Evolutionary conservation across 2,113 vertebrate species (phyloP).

Genomic region (Elephas maximus): DNA sequence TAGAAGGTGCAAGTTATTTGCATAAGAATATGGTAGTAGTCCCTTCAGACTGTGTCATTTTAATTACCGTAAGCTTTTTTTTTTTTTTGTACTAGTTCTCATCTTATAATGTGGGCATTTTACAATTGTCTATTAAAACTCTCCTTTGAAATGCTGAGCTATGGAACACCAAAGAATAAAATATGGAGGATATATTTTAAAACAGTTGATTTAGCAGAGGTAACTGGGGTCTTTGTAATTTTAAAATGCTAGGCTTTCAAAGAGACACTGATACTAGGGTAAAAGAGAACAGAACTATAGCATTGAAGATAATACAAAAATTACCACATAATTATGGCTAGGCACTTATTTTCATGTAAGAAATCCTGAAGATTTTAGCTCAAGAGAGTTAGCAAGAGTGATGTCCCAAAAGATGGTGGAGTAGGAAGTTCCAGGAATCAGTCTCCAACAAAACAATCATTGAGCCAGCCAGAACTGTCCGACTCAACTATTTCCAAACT

Average conservation of each 20-base stretch:
- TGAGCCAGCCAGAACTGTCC: background rate
- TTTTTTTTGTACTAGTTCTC: background rate
- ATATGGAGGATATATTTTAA: constrained; percentile 31
- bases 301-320: background rate
- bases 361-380: background rate
- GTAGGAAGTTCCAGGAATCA: background rate
- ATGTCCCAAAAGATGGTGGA: background rate
- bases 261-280: background rate
- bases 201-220: background rate
- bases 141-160: constrained; percentile 8
- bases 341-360: constrained; percentile 20
- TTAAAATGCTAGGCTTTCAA: constrained; percentile 8
- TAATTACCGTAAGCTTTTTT: background rate
- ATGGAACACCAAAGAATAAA: background rate
- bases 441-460: background rate
- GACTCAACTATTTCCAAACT: background rate
- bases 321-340: background rate
- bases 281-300: background rate
- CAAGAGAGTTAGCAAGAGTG: background rate
- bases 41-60: background rate
- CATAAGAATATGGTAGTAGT: background rate
- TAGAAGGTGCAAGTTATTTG: no score
- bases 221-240: background rate
- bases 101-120: background rate
- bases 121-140: constrained; percentile 48